Conservation (phyloP, 2,797 vertebrate genomes). For the Mustela erminea region DNA sequence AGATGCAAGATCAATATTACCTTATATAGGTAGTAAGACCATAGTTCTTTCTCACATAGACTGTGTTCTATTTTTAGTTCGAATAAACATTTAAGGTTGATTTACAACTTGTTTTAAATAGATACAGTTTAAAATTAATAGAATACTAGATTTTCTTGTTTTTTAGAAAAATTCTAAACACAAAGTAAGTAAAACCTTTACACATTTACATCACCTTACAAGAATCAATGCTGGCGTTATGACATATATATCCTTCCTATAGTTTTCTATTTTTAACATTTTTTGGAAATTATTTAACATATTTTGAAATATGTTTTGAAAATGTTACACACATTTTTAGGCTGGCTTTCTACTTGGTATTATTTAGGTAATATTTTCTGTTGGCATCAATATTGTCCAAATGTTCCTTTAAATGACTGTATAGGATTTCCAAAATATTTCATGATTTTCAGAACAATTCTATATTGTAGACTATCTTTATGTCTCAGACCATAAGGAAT, state of each 20-base stretch:
- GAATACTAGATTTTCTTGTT: background rate
- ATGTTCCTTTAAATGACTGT: background rate
- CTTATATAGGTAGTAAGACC: background rate
- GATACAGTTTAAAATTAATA: background rate
- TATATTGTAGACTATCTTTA: background rate
- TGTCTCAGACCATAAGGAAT: background rate
- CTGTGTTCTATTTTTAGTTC: background rate
- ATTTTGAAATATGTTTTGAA: background rate
- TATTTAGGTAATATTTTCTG: background rate
- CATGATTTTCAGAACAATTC: background rate
- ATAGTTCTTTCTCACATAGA: background rate
- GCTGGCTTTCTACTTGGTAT: background rate
- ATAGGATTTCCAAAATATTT: background rate
- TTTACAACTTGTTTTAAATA: background rate
- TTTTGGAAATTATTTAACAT: constrained; percentile 23
- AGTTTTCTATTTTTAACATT: background rate
- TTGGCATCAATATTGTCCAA: background rate
- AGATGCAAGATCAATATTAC: background rate
- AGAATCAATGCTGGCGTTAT: background rate
- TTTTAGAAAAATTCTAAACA: background rate
- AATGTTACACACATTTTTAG: background rate
- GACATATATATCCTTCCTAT: background rate
- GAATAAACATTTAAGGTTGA: background rate
- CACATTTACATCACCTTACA: background rate
- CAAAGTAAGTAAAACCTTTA: background rate